These are phyloP conservation scores for Callopanchax toddi DNA, from an alignment of 2,113 vertebrate genomes.

Conservation along the genomic window DNA sequence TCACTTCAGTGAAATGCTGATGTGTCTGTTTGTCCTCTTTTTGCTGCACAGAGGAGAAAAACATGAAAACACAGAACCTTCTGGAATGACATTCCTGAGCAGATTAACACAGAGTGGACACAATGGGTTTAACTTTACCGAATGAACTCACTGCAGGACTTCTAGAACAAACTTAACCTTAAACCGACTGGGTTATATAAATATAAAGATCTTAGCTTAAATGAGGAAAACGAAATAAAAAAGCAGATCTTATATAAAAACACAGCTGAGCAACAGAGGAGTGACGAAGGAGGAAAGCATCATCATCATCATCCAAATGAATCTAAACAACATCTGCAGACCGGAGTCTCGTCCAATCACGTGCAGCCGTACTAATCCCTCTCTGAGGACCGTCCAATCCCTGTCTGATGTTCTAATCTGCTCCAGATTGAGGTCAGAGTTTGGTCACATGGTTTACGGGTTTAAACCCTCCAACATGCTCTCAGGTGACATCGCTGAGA, in stretches of 20 bases:
- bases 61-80: slow-evolving; percentile 9
- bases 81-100: slow-evolving; percentile 27
- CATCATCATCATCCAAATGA: not conserved
- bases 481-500: slow-evolving; percentile 45
- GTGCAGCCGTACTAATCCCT: slow-evolving; percentile 56
- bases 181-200: too few species aligned
- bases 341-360: slow-evolving; percentile 58
- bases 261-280: not conserved
- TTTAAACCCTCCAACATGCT: slow-evolving; percentile 31
- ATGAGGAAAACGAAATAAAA: too few species aligned
- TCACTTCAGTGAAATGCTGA: not conserved
- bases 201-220: too few species aligned
- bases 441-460: slow-evolving; percentile 60
- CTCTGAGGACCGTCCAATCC: slow-evolving; percentile 40
- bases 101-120: slow-evolving; percentile 6
- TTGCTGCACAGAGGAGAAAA: not conserved
- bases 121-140: not conserved
- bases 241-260: not conserved
- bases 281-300: not conserved
- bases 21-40: too few species aligned
- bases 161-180: too few species aligned
- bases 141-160: not conserved
- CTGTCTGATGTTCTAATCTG: slow-evolving; percentile 59
- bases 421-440: slow-evolving; percentile 72
- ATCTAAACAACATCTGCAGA: slow-evolving; percentile 20